Conservation (phyloP, 2,888 invertebrate species). For the Spatulosminthurus flaviceps region DNA sequence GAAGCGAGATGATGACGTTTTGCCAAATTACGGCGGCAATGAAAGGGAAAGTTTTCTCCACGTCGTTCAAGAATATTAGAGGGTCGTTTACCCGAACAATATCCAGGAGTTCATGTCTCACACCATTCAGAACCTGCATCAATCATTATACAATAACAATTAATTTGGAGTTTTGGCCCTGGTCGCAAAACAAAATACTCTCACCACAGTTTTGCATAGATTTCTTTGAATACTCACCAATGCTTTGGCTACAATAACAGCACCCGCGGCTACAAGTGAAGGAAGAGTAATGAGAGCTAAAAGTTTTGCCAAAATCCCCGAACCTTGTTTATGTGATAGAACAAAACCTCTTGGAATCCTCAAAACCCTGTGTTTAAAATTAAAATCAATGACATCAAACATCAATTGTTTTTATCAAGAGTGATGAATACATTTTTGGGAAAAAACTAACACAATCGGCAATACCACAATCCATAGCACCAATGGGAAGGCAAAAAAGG, state of each 20-base stretch:
- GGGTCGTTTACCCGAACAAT: neutral
- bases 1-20: neutral
- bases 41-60: slow-evolving; percentile 1
- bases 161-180: no score
- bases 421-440: no score
- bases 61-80: neutral
- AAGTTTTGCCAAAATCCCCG: neutral
- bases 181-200: no score
- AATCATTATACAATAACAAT: neutral
- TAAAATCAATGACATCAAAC: neutral
- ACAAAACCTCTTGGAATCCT: neutral
- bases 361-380: neutral
- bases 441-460: no score
- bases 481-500: no score
- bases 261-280: neutral
- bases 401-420: neutral
- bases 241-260: neutral
- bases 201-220: no score
- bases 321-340: neutral
- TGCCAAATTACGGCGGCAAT: neutral
- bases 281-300: neutral
- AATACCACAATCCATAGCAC: no score
- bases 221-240: neutral
- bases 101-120: neutral
- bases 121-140: neutral